phyloP scores from a whole-genome alignment of 2,113 vertebrate genomes.

The Nycticorax nycticorax region DNA sequence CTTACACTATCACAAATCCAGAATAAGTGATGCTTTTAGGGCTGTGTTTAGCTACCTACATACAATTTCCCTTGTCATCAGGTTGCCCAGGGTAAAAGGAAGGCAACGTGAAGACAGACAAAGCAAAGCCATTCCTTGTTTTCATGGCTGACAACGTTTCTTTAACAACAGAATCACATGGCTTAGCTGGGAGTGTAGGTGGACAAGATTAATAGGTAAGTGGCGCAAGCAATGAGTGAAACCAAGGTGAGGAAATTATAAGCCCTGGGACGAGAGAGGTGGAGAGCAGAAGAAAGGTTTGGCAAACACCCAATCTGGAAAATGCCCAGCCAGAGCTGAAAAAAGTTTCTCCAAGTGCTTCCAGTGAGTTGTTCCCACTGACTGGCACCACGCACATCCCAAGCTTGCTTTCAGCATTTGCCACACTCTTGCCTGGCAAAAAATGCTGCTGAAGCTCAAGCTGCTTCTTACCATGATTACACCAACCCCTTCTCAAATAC shows the following conservation, averaged over 20 bases:
- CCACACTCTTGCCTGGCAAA: not conserved
- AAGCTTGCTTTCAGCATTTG: not conserved
- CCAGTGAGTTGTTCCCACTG: not conserved
- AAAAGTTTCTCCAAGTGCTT: not conserved
- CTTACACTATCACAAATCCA: not conserved
- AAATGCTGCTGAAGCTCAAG: not conserved
- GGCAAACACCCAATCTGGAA: not conserved
- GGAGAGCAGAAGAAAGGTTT: not conserved
- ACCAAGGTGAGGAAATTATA: not conserved
- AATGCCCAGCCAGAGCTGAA: not conserved
- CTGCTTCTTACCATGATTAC: not conserved
- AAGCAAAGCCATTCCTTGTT: not conserved
- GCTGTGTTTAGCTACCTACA: not conserved
- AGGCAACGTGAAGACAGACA: not conserved
- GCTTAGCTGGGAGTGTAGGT: not conserved
- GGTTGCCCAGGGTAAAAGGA: not conserved
- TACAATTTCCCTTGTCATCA: not conserved
- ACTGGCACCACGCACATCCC: not conserved
- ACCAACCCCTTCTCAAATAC: not conserved
- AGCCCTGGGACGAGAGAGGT: not conserved
- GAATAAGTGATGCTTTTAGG: not conserved
- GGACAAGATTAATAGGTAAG: not conserved
- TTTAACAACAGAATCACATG: not conserved
- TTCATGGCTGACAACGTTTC: not conserved
- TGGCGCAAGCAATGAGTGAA: not conserved